These are phyloP conservation scores for Trochalopteron elliotii DNA, from an alignment of 2,113 vertebrate genomes.

Conservation along the genomic window DNA sequence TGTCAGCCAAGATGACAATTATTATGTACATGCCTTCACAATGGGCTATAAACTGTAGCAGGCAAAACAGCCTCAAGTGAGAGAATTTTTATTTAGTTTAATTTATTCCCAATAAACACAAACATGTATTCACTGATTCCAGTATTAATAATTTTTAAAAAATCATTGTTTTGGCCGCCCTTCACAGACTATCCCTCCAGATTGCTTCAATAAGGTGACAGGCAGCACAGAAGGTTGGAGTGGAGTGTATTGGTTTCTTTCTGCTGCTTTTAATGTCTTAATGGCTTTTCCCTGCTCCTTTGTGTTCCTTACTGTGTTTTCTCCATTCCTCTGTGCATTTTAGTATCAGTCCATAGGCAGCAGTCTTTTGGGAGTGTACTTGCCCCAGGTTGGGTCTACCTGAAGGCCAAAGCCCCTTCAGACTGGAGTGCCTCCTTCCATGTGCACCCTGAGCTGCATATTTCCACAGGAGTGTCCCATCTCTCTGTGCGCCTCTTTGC, in stretches of 20 bases:
- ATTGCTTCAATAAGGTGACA: neutral
- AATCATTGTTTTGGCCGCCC: neutral
- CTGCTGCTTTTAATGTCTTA: neutral
- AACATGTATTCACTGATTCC: neutral
- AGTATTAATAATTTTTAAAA: neutral
- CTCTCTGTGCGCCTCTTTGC: neutral
- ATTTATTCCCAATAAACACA: neutral
- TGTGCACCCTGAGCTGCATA: too few relatives aligned
- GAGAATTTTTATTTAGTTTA: neutral
- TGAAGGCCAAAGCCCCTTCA: neutral
- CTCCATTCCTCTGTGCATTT: neutral
- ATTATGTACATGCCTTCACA: neutral
- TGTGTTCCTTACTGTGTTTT: neutral
- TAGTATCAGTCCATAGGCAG: neutral
- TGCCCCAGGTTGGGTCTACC: neutral
- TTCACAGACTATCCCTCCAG: neutral
- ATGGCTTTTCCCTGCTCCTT: neutral
- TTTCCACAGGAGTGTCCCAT: neutral
- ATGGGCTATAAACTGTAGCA: neutral
- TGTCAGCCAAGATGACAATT: neutral
- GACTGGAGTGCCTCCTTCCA: neutral
- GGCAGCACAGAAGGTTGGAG: neutral
- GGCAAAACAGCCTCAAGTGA: neutral
- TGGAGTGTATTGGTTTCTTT: neutral
- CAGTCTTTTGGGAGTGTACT: neutral